phyloP scores from a whole-genome alignment of 2,113 vertebrate genomes.

The Elephas maximus region DNA sequence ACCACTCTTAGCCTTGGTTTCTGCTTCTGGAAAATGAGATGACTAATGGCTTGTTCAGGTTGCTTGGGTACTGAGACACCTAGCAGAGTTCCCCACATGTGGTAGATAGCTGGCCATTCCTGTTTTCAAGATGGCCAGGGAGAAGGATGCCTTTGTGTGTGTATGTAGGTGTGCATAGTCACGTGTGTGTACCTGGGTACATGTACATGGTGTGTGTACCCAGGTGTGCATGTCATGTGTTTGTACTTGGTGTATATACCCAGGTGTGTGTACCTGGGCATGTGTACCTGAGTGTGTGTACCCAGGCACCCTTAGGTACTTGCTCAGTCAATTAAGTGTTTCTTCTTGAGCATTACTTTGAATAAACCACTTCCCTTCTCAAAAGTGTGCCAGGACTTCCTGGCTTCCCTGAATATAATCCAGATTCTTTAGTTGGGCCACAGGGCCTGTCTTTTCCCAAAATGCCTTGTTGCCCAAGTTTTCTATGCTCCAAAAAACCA shows the following conservation, averaged over 20 bases:
- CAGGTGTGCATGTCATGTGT: background rate
- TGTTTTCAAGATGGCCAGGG: background rate
- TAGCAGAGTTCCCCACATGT: rapidly evolving
- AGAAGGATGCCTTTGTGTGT: background rate
- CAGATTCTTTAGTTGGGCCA: background rate
- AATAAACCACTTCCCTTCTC: background rate
- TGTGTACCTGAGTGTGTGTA: background rate
- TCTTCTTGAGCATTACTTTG: background rate
- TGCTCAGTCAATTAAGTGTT: background rate
- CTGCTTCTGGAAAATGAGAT: background rate
- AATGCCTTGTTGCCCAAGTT: conserved; percentile 20
- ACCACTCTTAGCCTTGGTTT: background rate
- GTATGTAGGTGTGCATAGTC: background rate
- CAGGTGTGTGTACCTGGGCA: too few species aligned
- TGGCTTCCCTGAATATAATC: background rate
- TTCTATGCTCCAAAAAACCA: background rate
- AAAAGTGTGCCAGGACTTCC: background rate
- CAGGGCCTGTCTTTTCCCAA: background rate
- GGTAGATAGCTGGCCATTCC: rapidly evolving
- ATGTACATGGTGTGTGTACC: background rate
- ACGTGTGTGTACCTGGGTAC: background rate
- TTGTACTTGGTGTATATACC: background rate
- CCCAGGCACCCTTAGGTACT: too few species aligned
- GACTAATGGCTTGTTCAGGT: background rate
- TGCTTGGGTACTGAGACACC: background rate